These are phyloP conservation scores for Mechanitis mazaeus DNA, from an alignment of 2,888 invertebrate species.

Conservation along the genomic window DNA sequence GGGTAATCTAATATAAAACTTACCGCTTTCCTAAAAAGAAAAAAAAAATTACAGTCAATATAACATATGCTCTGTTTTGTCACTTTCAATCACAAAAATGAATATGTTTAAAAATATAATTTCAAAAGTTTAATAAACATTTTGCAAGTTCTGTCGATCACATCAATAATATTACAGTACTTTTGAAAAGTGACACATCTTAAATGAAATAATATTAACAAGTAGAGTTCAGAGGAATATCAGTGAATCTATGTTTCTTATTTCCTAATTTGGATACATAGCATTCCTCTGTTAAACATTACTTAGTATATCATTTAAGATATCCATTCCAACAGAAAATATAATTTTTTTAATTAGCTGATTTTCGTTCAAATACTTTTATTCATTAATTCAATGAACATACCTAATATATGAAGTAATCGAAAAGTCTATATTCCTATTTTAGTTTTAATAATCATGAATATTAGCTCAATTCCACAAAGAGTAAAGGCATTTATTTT, in stretches of 20 bases:
- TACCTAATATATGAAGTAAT: conserved; percentile 1
- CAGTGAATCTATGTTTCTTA: background rate
- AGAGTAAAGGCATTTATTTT: conserved; percentile 4
- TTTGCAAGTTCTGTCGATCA: too few relatives aligned
- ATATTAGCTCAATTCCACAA: conserved; percentile 17
- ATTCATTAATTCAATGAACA: conserved; percentile 1
- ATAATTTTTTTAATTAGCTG: background rate
- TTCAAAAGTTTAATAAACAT: too few relatives aligned
- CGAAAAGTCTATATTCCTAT: background rate
- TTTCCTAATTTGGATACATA: conserved; percentile 18
- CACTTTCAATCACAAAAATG: too few relatives aligned
- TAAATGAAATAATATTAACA: too few relatives aligned
- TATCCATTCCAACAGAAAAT: background rate
- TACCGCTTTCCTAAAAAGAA: too few relatives aligned
- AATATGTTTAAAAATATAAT: too few relatives aligned
- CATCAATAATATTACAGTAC: background rate
- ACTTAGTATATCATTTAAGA: conserved; percentile 42
- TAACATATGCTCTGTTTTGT: too few relatives aligned
- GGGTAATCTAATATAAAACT: too few relatives aligned
- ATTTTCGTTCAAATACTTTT: too few relatives aligned
- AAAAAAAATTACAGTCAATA: too few relatives aligned
- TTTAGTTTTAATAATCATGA: conserved; percentile 23
- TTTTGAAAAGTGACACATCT: too few relatives aligned
- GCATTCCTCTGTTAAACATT: conserved; percentile 31
- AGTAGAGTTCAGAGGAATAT: too few relatives aligned